Evolutionary conservation across 2,113 vertebrate genomes (phyloP).

Genomic region (Synodontis membranacea): DNA sequence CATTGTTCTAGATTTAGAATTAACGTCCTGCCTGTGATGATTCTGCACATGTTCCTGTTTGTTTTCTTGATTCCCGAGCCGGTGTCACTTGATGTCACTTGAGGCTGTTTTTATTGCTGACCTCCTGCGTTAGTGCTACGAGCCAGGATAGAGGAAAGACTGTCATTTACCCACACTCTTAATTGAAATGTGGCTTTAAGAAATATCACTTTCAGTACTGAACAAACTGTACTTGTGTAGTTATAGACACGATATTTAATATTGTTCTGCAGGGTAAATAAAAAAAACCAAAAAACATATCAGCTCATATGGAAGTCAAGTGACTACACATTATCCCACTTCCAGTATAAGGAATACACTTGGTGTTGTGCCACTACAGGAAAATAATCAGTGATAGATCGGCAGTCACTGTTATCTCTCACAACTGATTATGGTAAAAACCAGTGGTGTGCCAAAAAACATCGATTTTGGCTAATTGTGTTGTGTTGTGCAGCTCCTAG

Average conservation of each 20-base stretch:
- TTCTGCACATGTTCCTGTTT: background rate
- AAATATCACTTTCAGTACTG: background rate
- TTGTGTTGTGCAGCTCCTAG: conserved; percentile 79
- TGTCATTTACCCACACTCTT: background rate
- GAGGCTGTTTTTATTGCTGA: background rate
- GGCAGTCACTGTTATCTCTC: background rate
- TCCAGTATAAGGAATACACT: background rate
- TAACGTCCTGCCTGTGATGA: background rate
- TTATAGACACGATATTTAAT: background rate
- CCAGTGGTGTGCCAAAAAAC: background rate
- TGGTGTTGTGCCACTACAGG: background rate
- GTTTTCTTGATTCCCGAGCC: background rate
- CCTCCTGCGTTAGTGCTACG: background rate
- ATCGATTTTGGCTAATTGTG: background rate
- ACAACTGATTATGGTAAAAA: background rate
- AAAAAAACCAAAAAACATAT: background rate
- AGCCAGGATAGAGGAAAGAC: background rate
- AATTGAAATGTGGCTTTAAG: background rate
- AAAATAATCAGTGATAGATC: background rate
- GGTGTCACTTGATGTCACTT: background rate
- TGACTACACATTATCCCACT: background rate
- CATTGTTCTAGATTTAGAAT: background rate
- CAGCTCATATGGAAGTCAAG: background rate
- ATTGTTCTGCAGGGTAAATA: background rate
- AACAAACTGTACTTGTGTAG: background rate